These are phyloP conservation scores for Lindbergichthys nudifrons DNA, from an alignment of 2,797 vertebrate species.

Conservation along the genomic window DNA sequence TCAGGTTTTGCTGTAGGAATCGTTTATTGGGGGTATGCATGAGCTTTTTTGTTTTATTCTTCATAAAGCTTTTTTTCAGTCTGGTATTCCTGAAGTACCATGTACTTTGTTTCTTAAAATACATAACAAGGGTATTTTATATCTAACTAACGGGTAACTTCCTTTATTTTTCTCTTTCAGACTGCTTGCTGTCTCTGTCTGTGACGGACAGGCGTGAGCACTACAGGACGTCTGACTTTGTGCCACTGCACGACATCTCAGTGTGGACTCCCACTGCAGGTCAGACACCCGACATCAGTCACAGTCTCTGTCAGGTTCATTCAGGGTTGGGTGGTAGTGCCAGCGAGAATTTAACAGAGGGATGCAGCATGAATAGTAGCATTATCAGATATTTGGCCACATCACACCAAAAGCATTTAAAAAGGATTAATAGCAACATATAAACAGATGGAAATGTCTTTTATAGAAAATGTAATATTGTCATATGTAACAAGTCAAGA, in stretches of 20 bases:
- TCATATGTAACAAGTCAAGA: not conserved
- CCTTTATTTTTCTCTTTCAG: constrained; percentile 64
- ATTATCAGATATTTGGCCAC: not conserved
- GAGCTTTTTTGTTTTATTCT: not conserved
- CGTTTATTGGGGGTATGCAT: not conserved
- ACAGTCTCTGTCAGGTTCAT: constrained; percentile 10
- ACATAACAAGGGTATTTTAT: not conserved
- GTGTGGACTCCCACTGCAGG: constrained; percentile 85
- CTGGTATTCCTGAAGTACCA: not conserved
- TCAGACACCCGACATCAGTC: constrained; percentile 54
- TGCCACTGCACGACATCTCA: constrained; percentile 84
- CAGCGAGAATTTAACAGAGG: not conserved
- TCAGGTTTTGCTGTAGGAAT: not conserved
- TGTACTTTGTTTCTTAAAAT: not conserved
- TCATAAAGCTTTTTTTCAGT: not conserved
- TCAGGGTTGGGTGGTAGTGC: not conserved
- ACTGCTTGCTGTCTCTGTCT: constrained; percentile 82
- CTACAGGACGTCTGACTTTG: constrained; percentile 82
- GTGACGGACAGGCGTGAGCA: constrained; percentile 81
- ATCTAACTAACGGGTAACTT: not conserved
- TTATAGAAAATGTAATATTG: not conserved
- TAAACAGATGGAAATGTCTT: not conserved
- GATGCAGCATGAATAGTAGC: not conserved
- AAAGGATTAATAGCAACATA: not conserved
- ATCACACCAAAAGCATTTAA: not conserved